Evolutionary conservation across 2,113 vertebrate species (phyloP).

Genomic region (Heliornis fulica): DNA sequence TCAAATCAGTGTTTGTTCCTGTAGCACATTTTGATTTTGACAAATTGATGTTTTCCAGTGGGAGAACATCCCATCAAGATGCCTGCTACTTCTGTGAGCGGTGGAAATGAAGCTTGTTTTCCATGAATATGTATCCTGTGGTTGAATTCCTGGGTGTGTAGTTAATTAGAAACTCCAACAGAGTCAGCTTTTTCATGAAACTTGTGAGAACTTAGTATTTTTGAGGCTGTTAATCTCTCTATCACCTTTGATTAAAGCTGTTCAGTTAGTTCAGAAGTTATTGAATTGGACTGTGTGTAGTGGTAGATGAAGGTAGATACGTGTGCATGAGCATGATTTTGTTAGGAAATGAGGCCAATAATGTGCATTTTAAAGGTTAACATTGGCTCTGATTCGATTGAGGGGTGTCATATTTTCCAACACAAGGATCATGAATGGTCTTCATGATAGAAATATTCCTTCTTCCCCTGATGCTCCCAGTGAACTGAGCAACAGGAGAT

Average conservation of each 20-base stretch:
- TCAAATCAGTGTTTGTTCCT: background rate
- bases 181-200: background rate
- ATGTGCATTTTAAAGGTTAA: background rate
- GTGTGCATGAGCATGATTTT: background rate
- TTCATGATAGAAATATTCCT: background rate
- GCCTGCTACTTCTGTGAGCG: background rate
- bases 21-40: background rate
- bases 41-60: slow-evolving; percentile 2
- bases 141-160: background rate
- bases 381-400: background rate
- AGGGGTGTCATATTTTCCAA: background rate
- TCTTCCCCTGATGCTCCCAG: background rate
- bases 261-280: background rate
- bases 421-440: background rate
- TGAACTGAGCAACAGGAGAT: background rate
- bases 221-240: background rate
- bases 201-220: background rate
- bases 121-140: background rate
- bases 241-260: background rate
- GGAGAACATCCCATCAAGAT: slow-evolving; percentile 1
- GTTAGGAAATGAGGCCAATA: background rate
- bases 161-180: background rate
- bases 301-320: background rate
- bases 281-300: background rate
- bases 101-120: background rate